These are phyloP conservation scores for Meda fulgida DNA, from an alignment of 2,797 vertebrate species.

Conservation along the genomic window DNA sequence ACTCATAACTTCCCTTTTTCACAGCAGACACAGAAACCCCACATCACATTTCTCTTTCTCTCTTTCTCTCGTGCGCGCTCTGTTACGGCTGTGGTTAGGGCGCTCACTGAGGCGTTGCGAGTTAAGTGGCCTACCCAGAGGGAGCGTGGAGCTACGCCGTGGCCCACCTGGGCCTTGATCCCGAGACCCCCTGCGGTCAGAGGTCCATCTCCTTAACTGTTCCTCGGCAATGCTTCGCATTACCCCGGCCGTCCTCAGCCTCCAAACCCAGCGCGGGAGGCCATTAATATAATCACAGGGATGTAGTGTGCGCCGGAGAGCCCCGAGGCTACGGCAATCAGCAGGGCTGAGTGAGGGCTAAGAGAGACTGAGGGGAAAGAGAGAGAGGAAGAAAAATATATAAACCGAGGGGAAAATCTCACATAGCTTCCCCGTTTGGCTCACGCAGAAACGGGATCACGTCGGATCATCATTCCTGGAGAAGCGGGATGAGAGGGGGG, in stretches of 20 bases:
- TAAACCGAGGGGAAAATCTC: conserved; percentile 69
- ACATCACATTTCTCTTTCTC: conserved; percentile 49
- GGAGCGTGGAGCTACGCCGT: conserved; percentile 25
- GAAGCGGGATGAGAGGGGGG: conserved; percentile 44
- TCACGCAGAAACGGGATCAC: conserved; percentile 62
- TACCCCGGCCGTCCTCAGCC: conserved; percentile 55
- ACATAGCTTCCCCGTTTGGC: conserved; percentile 62
- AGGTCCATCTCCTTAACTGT: conserved; percentile 55
- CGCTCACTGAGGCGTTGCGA: conserved; percentile 51
- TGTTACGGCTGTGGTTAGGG: conserved; percentile 34
- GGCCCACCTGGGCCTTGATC: conserved; percentile 60
- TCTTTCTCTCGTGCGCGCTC: not conserved
- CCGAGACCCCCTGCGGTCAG: conserved; percentile 58
- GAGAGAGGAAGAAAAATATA: conserved; percentile 54
- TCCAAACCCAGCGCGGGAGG: conserved; percentile 63
- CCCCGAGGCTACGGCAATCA: conserved; percentile 75
- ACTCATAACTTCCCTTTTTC: conserved; percentile 61
- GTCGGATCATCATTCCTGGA: conserved; percentile 55
- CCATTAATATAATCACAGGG: conserved; percentile 79
- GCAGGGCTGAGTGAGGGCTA: conserved; percentile 61
- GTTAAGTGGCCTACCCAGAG: conserved; percentile 60
- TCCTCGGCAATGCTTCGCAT: conserved; percentile 54
- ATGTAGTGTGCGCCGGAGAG: conserved; percentile 71
- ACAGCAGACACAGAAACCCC: conserved; percentile 46
- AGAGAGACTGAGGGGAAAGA: conserved; percentile 47